Base-by-base conservation (phyloP, 2,797 vertebrate species). In the Rousettus madagascariensis region DNA sequence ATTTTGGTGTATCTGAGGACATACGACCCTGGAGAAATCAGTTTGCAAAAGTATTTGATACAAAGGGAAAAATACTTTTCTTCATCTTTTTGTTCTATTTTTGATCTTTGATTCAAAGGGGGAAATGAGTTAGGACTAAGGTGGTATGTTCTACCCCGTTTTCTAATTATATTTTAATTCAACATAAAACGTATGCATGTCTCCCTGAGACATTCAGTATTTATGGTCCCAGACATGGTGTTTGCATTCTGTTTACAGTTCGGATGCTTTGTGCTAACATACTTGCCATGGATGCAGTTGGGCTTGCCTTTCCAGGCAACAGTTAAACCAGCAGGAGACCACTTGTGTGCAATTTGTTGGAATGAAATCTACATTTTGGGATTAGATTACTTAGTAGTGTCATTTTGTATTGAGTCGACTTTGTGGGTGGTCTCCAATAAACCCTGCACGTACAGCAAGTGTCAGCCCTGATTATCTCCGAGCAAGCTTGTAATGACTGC, bases 341-440 rank as follows among this genome's bases (percentile, higher is more conserved):
- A 97, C 95, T 97, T 97, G 95, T 97, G 96, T 96, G 92, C 96
- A 97, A 94, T 95, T 75, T 97, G 94, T 96, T 96, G 93, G 46
- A 91, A 92, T 96, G 85, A 94, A 87, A 96, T 97, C 71, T 95
- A 33, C 92, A 84, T 97, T 97, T 96, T 95, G 96, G 97, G 63
- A 94, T 93, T 95, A 91, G 96, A 97, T 5, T 97, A 94, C 96
- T 17, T 97, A 96, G 38, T 46, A 84, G 83, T 97, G 95, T 95
- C 75, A 24, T 94, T 98, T 95, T 96, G 88, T 38, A 13, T 88
- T 79, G 96, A 88, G 59, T 74, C 12, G 53, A 83, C 88, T 95
- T 97, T 97, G 88, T 55, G 38, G 92, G 53, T 43, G 57, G 86
- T 97, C 98, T 97, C 93, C 83, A 85, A 86, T 92, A 91, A 86